Conservation (phyloP, 2,888 invertebrate genomes). For the Euphydryas editha region DNA sequence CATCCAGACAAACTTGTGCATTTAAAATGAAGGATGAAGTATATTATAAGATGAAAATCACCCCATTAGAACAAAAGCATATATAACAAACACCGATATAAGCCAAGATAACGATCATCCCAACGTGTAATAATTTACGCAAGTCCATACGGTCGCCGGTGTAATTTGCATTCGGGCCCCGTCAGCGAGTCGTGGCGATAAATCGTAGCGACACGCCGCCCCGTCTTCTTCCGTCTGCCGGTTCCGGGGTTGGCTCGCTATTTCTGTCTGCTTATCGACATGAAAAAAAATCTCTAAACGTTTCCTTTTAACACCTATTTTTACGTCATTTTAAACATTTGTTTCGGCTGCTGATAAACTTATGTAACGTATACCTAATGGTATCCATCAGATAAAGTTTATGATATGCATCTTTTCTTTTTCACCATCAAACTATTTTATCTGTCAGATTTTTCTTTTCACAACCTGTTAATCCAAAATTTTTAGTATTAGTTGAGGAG, state of each 20-base stretch:
- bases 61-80: neutral
- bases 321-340: neutral
- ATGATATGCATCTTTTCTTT: too few species aligned
- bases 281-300: slow-evolving; percentile 3
- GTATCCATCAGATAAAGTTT: too few species aligned
- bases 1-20: too few species aligned
- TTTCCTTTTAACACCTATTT: slow-evolving; percentile 3
- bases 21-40: too few species aligned
- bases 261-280: slow-evolving; percentile 11
- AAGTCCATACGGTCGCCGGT: slow-evolving; percentile 18
- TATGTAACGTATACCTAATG: too few species aligned
- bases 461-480: too few species aligned
- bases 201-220: slow-evolving; percentile 30
- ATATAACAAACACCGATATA: slow-evolving; percentile 1
- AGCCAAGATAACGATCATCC: neutral
- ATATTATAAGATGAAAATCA: too few species aligned
- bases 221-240: slow-evolving; percentile 29
- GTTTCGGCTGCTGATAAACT: neutral
- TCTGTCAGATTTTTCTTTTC: too few species aligned
- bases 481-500: too few species aligned
- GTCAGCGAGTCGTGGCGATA: slow-evolving; percentile 28
- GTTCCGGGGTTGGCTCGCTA: slow-evolving; percentile 26
- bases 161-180: slow-evolving; percentile 31
- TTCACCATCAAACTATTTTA: too few species aligned
- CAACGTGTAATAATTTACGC: slow-evolving; percentile 18